phyloP scores from a whole-genome alignment of 2,888 invertebrate genomes.

The Sesia bembeciformis region DNA sequence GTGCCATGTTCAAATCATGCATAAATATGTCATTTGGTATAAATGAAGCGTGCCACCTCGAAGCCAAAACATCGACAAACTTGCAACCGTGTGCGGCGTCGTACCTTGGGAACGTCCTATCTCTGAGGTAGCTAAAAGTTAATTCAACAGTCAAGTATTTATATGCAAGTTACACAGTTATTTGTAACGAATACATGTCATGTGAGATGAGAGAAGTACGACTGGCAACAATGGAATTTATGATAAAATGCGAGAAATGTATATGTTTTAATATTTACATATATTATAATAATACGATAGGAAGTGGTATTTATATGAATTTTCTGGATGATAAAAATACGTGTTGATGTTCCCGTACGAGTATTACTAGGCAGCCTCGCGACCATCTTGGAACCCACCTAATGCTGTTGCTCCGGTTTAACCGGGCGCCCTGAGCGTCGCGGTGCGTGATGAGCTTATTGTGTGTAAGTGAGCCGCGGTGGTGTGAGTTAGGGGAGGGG shows the following conservation, averaged over 20 bases:
- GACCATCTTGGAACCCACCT: constrained; percentile 76
- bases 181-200: constrained; percentile 4
- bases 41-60: constrained; percentile 60
- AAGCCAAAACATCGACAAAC: constrained; percentile 55
- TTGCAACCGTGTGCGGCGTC: constrained; percentile 42
- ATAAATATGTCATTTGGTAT: constrained; percentile 17
- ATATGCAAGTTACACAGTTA: neutral
- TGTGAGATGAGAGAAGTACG: neutral
- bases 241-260: too few species aligned
- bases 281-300: too few species aligned
- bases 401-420: constrained; percentile 94
- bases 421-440: constrained; percentile 76
- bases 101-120: constrained; percentile 95
- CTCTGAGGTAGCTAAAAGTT: constrained; percentile 88
- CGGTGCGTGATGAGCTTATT: constrained; percentile 76
- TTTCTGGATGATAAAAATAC: too few species aligned
- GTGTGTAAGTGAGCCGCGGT: constrained; percentile 79
- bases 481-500: constrained; percentile 79
- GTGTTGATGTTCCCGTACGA: neutral
- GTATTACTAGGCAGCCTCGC: neutral
- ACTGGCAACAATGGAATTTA: too few species aligned
- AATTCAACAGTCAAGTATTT: constrained; percentile 8
- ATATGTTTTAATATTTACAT: too few species aligned
- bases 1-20: constrained; percentile 62
- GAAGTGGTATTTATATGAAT: too few species aligned